phyloP scores from a whole-genome alignment of 2,797 vertebrate genomes.

The Amniataba percoides region DNA sequence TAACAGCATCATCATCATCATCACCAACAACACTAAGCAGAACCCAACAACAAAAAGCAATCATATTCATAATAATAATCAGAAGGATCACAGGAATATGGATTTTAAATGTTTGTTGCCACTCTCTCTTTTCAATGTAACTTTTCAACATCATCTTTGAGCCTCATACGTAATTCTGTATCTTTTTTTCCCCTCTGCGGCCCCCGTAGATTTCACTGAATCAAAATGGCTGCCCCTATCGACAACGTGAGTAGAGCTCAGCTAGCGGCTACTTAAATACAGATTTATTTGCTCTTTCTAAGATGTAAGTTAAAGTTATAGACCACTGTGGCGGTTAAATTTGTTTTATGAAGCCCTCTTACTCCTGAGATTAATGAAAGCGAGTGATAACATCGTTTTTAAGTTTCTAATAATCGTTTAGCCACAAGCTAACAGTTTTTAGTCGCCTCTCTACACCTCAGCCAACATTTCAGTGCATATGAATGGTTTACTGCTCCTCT shows the following conservation, averaged over 20 bases:
- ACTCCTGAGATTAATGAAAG: not conserved
- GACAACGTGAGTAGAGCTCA: constrained; percentile 81
- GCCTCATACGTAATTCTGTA: no score
- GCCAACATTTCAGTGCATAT: not conserved
- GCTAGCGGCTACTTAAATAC: not conserved
- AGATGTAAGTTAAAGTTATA: accelerated
- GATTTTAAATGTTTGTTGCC: not conserved
- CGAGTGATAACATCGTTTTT: not conserved
- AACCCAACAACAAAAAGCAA: no score
- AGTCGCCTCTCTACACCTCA: not conserved
- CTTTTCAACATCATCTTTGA: not conserved
- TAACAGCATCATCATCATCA: no score
- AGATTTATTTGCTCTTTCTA: not conserved
- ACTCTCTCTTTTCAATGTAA: not conserved
- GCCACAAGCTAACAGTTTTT: constrained; percentile 25
- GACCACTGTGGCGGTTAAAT: accelerated
- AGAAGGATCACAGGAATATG: no score
- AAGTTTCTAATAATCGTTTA: constrained; percentile 2
- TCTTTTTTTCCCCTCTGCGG: not conserved
- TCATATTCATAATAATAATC: no score
- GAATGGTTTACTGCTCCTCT: not conserved
- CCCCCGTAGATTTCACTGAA: constrained; percentile 62
- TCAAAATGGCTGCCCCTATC: constrained; percentile 82
- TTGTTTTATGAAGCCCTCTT: not conserved
- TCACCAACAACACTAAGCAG: no score